Conservation (phyloP, 1,140 invertebrate species). For the Diachasma alloeum region DNA sequence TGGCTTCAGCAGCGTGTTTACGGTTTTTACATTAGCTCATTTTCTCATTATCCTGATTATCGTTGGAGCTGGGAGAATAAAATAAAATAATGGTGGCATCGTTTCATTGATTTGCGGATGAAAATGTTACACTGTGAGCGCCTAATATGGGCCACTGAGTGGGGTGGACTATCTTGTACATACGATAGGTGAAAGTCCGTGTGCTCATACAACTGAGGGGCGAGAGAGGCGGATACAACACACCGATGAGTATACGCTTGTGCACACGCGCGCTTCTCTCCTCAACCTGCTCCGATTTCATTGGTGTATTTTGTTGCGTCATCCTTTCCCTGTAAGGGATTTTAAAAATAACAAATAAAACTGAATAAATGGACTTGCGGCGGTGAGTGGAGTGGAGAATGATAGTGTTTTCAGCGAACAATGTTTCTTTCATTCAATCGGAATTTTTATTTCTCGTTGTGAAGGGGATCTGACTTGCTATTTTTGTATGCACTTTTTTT, state of each 20-base stretch:
- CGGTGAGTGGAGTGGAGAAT: background rate
- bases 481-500: too few relatives aligned
- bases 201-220: background rate
- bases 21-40: background rate
- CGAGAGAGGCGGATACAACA: background rate
- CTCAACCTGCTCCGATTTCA: constrained; percentile 16
- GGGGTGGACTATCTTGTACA: background rate
- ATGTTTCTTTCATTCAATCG: background rate
- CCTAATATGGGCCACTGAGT: background rate
- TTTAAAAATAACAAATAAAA: background rate
- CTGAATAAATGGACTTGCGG: background rate
- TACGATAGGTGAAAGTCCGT: background rate
- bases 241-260: background rate
- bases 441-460: too few relatives aligned
- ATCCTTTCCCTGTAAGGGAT: background rate
- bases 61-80: too few relatives aligned
- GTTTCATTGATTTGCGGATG: background rate
- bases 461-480: too few relatives aligned
- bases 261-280: background rate
- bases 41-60: too few relatives aligned
- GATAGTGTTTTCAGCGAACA: too few relatives aligned
- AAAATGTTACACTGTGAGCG: background rate
- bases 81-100: background rate
- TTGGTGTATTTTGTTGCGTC: constrained; percentile 1
- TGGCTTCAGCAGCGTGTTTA: background rate